Conservation (phyloP, 2,888 invertebrate species). For the Macrosiphum euphorbiae region DNA sequence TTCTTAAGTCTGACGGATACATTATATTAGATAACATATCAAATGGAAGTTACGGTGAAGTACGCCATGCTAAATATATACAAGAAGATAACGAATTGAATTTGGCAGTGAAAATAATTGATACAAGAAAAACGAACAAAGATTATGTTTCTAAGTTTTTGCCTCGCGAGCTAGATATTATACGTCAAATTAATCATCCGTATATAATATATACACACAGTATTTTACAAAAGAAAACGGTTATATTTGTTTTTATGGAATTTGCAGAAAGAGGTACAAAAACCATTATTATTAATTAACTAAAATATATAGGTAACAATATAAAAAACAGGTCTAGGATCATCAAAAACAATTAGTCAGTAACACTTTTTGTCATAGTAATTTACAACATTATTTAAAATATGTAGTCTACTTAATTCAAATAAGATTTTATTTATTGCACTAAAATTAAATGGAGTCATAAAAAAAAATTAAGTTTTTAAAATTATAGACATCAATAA, state of each 20-base stretch:
- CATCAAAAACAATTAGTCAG: neutral
- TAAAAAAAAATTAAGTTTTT: neutral
- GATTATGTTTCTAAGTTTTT: slow-evolving; percentile 86
- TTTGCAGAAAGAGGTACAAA: slow-evolving; percentile 53
- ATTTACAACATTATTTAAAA: neutral
- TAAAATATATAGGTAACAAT: neutral
- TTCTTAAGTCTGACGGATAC: slow-evolving; percentile 24
- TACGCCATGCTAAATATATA: slow-evolving; percentile 37
- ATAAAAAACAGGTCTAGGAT: neutral
- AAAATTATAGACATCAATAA: neutral
- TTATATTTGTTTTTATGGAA: slow-evolving; percentile 69
- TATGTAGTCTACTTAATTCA: neutral
- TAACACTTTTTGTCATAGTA: neutral
- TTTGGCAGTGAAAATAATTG: slow-evolving; percentile 81
- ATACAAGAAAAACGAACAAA: slow-evolving; percentile 79
- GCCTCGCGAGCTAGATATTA: slow-evolving; percentile 84
- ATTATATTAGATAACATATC: slow-evolving; percentile 52
- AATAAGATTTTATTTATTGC: neutral
- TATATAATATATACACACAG: slow-evolving; percentile 84
- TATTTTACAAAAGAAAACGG: slow-evolving; percentile 79
- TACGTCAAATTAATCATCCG: slow-evolving; percentile 82
- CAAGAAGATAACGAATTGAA: slow-evolving; percentile 33
- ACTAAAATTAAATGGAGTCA: neutral
- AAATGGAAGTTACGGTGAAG: slow-evolving; percentile 55
- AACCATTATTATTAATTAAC: slow-evolving; percentile 66